Percentiles rank a stretch among this genome's conserved stretches.
Conservation (phyloP, 2,797 vertebrate genomes). For the Myotis vivesi region DNA sequence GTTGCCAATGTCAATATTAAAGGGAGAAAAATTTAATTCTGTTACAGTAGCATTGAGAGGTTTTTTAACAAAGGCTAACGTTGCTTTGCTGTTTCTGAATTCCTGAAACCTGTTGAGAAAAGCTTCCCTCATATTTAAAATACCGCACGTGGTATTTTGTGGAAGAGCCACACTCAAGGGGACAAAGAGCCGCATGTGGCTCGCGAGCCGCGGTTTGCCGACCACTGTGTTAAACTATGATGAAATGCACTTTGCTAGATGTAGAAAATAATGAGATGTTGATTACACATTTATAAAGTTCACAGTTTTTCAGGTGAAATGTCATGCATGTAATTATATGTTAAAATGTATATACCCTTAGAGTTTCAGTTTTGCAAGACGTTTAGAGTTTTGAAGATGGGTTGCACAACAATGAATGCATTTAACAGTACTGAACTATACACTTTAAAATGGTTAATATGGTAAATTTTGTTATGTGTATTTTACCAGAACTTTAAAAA, state of each 20-base stretch:
- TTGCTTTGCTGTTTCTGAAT: too few relatives aligned
- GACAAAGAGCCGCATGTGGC: too few relatives aligned
- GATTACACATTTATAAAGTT: not conserved
- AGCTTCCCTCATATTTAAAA: too few relatives aligned
- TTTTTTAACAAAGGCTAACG: too few relatives aligned
- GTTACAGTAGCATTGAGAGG: too few relatives aligned
- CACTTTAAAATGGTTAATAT: not conserved
- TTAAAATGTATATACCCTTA: not conserved
- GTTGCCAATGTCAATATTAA: too few relatives aligned
- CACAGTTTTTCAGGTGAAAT: not conserved
- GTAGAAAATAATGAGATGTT: not conserved
- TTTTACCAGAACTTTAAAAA: not conserved
- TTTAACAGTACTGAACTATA: not conserved
- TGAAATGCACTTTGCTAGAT: not conserved
- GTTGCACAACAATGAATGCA: not conserved
- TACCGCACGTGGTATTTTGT: too few relatives aligned
- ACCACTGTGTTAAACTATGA: not conserved
- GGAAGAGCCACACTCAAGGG: too few relatives aligned
- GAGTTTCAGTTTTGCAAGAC: conserved; percentile 13
- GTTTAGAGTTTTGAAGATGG: not conserved
- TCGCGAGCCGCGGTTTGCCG: too few relatives aligned
- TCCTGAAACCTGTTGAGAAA: too few relatives aligned
- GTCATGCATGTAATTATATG: not conserved
- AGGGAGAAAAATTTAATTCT: too few relatives aligned
- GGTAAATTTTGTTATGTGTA: not conserved